Evolutionary conservation across 2,113 vertebrate genomes (phyloP), one percentile per base, ranked within the genome.

Genomic region (Caracal caracal): DNA sequence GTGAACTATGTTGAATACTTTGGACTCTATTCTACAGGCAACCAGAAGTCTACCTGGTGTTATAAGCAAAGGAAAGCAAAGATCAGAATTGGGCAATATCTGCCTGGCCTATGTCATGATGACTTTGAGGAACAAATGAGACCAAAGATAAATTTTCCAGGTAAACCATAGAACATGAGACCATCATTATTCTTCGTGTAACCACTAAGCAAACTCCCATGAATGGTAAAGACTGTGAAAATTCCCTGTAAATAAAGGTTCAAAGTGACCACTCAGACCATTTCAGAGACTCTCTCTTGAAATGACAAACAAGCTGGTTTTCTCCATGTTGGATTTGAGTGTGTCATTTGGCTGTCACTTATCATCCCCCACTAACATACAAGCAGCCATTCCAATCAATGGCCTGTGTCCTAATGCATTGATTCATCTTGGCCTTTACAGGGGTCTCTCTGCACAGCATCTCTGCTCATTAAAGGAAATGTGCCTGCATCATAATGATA

Each of bases 401-500:
- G 97, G 68, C 94, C 93, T 95, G 93, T 84, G 84, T 94, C 76
- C 88, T 70, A 53, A 63, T 35, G n/a, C 80, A 93, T 81, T 6
- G 83, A 97, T 93, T 94, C 92, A 56, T 92, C 92, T 47, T 82
- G 95, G 94, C 94, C 95, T 93, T 96, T 96, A 66, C 53, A 30
- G 91, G 88, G 92, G 95, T 94, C 95, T 96, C 89, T 78, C 91
- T 5, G 35, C 82, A 66, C 43, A 92, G 82, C 26, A 3, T 65
- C 94, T 87, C 59, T 86, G 28, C 83, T 96, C 85, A 88, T 95
- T 96, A 95, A 97, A 83, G 84, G 71, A 53, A 85, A 53, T 88
- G 93, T n/a, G 82, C 56, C 88, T 87, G 89, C 83, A 86, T 86
- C 68, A n/a, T 92, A 87, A 98, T 84, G 94, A 95, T 92, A 92